Evolutionary conservation across 2,113 vertebrate genomes (phyloP).

Genomic region (Apus apus): DNA sequence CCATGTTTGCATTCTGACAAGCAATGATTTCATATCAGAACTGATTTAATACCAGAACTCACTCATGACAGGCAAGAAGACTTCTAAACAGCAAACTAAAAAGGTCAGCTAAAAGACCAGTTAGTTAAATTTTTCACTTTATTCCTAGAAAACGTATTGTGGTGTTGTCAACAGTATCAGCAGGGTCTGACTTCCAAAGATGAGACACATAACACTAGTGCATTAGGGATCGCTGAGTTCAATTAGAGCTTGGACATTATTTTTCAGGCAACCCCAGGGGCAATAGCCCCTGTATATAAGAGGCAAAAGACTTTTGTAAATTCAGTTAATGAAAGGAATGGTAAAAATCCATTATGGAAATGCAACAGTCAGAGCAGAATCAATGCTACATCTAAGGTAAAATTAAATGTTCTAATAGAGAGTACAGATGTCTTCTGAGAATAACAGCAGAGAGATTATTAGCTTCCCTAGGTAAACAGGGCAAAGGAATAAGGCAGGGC

Average conservation of each 20-base stretch:
- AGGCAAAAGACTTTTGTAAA: not conserved
- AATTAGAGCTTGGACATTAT: not conserved
- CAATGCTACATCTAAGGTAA: not conserved
- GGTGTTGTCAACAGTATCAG: not conserved
- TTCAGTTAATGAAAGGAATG: not conserved
- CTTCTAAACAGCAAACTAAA: not conserved
- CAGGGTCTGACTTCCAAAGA: not conserved
- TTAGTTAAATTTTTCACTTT: not conserved
- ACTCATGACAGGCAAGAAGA: not conserved
- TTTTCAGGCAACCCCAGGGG: not conserved
- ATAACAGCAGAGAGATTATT: not conserved
- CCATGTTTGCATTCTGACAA: not conserved
- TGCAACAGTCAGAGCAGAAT: not conserved
- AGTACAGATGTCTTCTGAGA: not conserved
- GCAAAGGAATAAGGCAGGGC: not conserved
- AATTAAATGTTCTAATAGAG: not conserved
- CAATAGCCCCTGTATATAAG: not conserved
- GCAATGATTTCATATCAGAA: not conserved
- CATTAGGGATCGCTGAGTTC: not conserved
- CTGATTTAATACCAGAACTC: not conserved
- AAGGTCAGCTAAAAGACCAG: not conserved
- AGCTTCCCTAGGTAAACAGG: not conserved
- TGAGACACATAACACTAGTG: not conserved
- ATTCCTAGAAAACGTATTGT: not conserved
- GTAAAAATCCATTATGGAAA: not conserved